A percentile compares a stretch with the other conserved stretches of the same genome.
These are phyloP conservation scores for Lamellibrachia columna DNA, from an alignment of 2,888 invertebrate species.

Conservation along the genomic window DNA sequence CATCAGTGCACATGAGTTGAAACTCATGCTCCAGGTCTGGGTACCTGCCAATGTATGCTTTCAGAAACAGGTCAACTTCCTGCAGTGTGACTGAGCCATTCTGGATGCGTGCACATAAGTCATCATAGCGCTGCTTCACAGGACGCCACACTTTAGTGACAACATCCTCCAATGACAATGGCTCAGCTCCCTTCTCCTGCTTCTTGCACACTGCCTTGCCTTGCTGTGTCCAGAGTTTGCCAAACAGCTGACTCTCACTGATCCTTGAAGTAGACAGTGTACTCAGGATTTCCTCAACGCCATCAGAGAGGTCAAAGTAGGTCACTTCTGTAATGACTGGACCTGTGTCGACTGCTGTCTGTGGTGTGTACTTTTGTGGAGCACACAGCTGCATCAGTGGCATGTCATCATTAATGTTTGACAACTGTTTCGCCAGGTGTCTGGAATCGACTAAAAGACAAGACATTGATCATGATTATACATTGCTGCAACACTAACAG, in stretches of 20 bases:
- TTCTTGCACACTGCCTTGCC: neutral
- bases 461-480: no score
- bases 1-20: neutral
- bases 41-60: neutral
- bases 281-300: neutral
- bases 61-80: slow-evolving; percentile 6
- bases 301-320: neutral
- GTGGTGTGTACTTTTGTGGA: neutral
- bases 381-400: neutral
- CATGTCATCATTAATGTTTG: neutral
- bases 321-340: neutral
- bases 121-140: neutral
- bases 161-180: neutral
- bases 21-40: slow-evolving; percentile 23
- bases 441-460: neutral
- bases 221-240: neutral
- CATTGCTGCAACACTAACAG: no score
- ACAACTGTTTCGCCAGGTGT: neutral
- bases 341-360: neutral
- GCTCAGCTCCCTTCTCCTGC: neutral
- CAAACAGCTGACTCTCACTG: neutral
- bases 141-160: neutral
- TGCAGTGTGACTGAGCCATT: slow-evolving; percentile 24
- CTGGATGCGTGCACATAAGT: slow-evolving; percentile 17
- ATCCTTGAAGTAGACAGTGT: neutral